Percentiles rank a stretch among this genome's conserved stretches.
Evolutionary conservation across 2,888 invertebrate species (phyloP).

Genomic region (Netelia virgata): DNA sequence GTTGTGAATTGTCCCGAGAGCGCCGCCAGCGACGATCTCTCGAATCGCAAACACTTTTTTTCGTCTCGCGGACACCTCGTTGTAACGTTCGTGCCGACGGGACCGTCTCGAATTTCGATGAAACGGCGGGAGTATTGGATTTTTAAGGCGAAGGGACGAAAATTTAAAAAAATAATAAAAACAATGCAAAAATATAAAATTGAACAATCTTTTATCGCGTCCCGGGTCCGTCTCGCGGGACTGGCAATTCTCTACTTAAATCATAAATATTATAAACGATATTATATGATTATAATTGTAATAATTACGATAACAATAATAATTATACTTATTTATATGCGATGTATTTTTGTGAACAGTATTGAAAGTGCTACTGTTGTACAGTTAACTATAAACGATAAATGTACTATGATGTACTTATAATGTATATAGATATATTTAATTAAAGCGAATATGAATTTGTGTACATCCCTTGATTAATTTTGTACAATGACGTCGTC

Average conservation of each 20-base stretch:
- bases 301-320: slow-evolving; percentile 50
- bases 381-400: slow-evolving; percentile 81
- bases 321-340: slow-evolving; percentile 76
- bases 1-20: slow-evolving; percentile 65
- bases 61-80: slow-evolving; percentile 25
- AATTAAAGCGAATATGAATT: slow-evolving; percentile 84
- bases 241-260: slow-evolving; percentile 69
- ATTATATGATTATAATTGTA: slow-evolving; percentile 20
- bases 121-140: neutral
- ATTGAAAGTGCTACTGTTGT: slow-evolving; percentile 83
- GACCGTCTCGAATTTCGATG: slow-evolving; percentile 35
- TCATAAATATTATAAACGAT: slow-evolving; percentile 46
- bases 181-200: slow-evolving; percentile 43
- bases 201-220: slow-evolving; percentile 47
- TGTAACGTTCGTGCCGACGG: neutral
- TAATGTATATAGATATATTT: slow-evolving; percentile 84
- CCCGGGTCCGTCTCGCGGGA: slow-evolving; percentile 68
- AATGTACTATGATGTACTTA: slow-evolving; percentile 84
- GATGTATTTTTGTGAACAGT: slow-evolving; percentile 85
- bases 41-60: slow-evolving; percentile 61
- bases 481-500: neutral
- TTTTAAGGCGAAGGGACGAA: slow-evolving; percentile 24
- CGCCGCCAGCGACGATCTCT: slow-evolving; percentile 69
- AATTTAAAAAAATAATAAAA: slow-evolving; percentile 31
- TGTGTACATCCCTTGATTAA: slow-evolving; percentile 76